These are phyloP conservation scores for Mechanitis mazaeus DNA, from an alignment of 2,888 invertebrate species.

Conservation along the genomic window DNA sequence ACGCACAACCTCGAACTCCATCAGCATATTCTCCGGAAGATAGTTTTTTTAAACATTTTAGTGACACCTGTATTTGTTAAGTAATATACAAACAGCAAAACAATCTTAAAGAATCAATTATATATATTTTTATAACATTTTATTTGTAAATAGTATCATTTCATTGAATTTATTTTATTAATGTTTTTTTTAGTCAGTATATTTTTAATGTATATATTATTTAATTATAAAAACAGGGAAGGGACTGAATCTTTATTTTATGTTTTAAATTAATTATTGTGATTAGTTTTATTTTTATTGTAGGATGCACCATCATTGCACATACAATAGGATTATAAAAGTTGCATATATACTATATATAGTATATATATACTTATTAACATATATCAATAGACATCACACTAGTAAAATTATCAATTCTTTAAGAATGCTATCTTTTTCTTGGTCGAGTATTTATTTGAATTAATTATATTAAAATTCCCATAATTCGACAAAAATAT, in stretches of 20 bases:
- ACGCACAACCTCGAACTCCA: constrained; percentile 83
- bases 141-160: constrained; percentile 29
- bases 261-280: constrained; percentile 42
- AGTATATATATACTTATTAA: neutral
- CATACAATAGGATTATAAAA: constrained; percentile 10
- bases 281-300: constrained; percentile 10
- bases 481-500: constrained; percentile 6
- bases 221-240: constrained; percentile 40
- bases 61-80: constrained; percentile 12
- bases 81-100: constrained; percentile 11
- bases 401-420: neutral
- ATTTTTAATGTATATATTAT: constrained; percentile 22
- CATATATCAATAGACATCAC: neutral
- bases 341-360: neutral
- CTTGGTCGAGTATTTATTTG: constrained; percentile 1
- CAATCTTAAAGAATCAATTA: constrained; percentile 15
- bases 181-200: constrained; percentile 21
- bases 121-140: constrained; percentile 20
- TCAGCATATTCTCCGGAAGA: constrained; percentile 86
- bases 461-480: neutral
- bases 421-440: neutral
- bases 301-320: constrained; percentile 3
- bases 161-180: constrained; percentile 28
- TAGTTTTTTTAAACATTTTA: constrained; percentile 57
- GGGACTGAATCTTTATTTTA: constrained; percentile 52